phyloP scores from a whole-genome alignment of 2,888 invertebrate genomes.

The Petrophora chlorosata region DNA sequence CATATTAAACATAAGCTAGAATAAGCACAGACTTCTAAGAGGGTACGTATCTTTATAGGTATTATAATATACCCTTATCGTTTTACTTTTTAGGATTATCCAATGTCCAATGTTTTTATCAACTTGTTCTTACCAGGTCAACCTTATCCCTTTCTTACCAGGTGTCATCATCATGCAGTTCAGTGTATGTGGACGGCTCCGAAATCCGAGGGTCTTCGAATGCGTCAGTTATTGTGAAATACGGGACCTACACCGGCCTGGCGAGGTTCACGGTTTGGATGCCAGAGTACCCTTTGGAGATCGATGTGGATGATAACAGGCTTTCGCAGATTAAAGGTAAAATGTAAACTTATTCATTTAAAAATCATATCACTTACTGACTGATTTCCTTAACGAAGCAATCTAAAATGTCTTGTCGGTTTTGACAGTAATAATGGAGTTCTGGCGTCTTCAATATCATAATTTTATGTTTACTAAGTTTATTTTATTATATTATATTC shows the following conservation, averaged over 20 bases:
- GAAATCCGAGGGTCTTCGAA: slow-evolving; percentile 97
- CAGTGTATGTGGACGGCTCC: slow-evolving; percentile 97
- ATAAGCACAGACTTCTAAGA: too few species aligned
- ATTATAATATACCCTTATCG: too few species aligned
- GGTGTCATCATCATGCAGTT: slow-evolving; percentile 98
- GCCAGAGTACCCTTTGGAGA: slow-evolving; percentile 96
- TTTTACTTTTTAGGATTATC: background rate
- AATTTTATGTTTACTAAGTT: too few species aligned
- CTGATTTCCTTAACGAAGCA: too few species aligned
- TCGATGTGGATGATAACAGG: slow-evolving; percentile 93
- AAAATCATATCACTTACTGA: too few species aligned
- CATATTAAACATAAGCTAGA: too few species aligned
- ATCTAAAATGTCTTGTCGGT: too few species aligned
- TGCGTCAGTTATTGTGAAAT: slow-evolving; percentile 96
- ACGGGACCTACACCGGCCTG: slow-evolving; percentile 94
- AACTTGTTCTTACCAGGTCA: background rate
- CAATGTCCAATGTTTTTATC: background rate
- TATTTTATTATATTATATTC: too few species aligned
- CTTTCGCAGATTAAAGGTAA: slow-evolving; percentile 93
- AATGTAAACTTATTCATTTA: background rate
- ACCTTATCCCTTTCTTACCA: slow-evolving; percentile 57
- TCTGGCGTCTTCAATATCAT: too few species aligned
- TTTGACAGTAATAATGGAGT: too few species aligned
- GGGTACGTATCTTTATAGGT: too few species aligned
- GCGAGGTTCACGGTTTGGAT: slow-evolving; percentile 98